Percentiles rank a stretch among this genome's conserved stretches.
phyloP scores from a whole-genome alignment of 2,888 invertebrate species.

The Mycalesis mineus region DNA sequence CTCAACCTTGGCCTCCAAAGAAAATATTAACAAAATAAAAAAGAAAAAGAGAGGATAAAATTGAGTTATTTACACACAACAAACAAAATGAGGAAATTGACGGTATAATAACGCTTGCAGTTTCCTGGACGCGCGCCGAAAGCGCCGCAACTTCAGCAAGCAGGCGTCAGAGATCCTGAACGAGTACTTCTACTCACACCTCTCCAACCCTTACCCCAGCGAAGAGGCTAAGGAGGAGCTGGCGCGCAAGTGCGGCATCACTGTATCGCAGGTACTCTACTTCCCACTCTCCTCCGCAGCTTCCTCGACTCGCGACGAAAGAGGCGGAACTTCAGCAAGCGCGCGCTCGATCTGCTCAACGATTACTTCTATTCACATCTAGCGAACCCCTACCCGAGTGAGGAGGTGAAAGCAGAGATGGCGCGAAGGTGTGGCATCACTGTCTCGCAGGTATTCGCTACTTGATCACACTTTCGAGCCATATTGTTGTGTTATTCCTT shows the following conservation, averaged over 20 bases:
- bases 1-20: conserved; percentile 56
- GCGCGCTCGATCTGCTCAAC: conserved; percentile 96
- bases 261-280: conserved; percentile 89
- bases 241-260: conserved; percentile 99
- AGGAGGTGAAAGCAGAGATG: conserved; percentile 97
- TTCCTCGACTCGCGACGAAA: conserved; percentile 86
- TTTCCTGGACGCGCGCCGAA: conserved; percentile 88
- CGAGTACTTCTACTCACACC: conserved; percentile 99
- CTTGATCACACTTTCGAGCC: background rate
- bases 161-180: conserved; percentile 99
- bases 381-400: conserved; percentile 98
- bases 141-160: conserved; percentile 99
- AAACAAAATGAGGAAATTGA: background rate
- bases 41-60: background rate
- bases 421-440: conserved; percentile 97
- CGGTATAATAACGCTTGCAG: conserved; percentile 57
- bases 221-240: conserved; percentile 99
- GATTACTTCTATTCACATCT: conserved; percentile 99
- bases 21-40: background rate
- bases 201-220: conserved; percentile 99
- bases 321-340: conserved; percentile 96
- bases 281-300: conserved; percentile 41
- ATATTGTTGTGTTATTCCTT: too few relatives aligned
- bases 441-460: conserved; percentile 86
- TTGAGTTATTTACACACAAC: background rate